Evolutionary conservation across 1,140 invertebrate species (phyloP), one percentile per base, ranked within the genome.

Genomic region (Drosophila tropicalis): DNA sequence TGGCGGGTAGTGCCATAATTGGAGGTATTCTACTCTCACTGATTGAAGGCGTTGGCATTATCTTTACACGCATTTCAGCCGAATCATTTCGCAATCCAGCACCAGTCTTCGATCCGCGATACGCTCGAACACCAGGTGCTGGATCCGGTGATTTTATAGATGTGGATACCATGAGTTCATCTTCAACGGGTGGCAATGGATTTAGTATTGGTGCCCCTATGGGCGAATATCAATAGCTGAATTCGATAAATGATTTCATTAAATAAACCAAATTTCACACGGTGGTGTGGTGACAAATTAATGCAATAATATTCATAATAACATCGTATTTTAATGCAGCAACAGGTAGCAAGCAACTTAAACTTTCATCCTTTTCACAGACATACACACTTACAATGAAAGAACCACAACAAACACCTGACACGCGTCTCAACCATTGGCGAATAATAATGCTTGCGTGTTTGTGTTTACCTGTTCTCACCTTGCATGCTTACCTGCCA

Each of bases 21-120:
- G 98, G 98, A 51, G 98, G 98, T 67, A 95, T 99, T 36, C 93
- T 99, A 25, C 93, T 99, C 60, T 98, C 98, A n/a, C 93, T 99
- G 64, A 99, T 99, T 79, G 99, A 99, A 94, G 99, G 98, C 61
- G 95, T 99, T 64, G 97, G 98, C 63, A 98, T 99, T 72, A 93
- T 99, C 77, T 96, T 99, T 76, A 98, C 97, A 10, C 94, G 97
- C 85, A 94, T 97, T 74, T 95, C 96, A 47, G 97, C 98, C 1
- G 97, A 98, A 79, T 96, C 98, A 84, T 98, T 98, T 92, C 95
- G 96, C 92, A 97, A 97, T 51, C 93, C 56, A 0, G 19, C 51
- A 0, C 80, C 83, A 7, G 51, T 57, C 0, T n/a, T 40, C 0
- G 44, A 76, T 34, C 22, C 67, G 1, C 40, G 47, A 1, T 39